These are phyloP conservation scores for Saturnia japonica DNA, from an alignment of 2,888 invertebrate genomes.

Conservation along the genomic window DNA sequence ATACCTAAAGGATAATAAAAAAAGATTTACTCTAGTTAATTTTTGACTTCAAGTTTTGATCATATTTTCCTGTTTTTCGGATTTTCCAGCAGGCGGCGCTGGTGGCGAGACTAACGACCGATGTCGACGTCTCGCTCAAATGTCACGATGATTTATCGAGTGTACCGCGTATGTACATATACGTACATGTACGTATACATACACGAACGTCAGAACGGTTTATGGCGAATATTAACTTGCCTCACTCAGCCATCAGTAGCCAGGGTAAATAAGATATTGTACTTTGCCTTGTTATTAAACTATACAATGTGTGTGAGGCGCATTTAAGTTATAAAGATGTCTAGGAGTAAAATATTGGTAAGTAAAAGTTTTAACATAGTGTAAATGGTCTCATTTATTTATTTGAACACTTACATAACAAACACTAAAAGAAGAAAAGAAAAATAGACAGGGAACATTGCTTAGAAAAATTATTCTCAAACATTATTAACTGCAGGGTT, in stretches of 20 bases:
- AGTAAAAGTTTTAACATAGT: background rate
- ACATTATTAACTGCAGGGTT: too few species aligned
- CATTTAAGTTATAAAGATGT: background rate
- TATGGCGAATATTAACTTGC: conserved; percentile 8
- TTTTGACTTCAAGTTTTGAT: conserved; percentile 5
- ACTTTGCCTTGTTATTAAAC: background rate
- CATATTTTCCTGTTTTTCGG: conserved; percentile 54
- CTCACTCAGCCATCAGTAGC: background rate
- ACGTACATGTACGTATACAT: too few species aligned
- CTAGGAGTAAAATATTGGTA: background rate
- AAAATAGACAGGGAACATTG: too few species aligned
- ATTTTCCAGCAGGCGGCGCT: conserved; percentile 55
- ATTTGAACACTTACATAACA: too few species aligned
- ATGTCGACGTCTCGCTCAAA: conserved; percentile 60
- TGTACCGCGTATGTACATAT: conserved; percentile 15
- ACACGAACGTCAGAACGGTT: conserved; percentile 13
- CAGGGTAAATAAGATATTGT: conserved; percentile 7
- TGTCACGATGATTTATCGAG: conserved; percentile 68
- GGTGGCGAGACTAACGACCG: conserved; percentile 60
- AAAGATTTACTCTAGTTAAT: background rate
- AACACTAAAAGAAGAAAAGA: too few species aligned
- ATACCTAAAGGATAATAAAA: background rate
- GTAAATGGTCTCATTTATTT: background rate
- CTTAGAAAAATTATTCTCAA: too few species aligned
- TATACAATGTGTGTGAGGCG: background rate